Base-by-base conservation (phyloP, 2,888 invertebrate genomes). In the Allacma fusca region DNA sequence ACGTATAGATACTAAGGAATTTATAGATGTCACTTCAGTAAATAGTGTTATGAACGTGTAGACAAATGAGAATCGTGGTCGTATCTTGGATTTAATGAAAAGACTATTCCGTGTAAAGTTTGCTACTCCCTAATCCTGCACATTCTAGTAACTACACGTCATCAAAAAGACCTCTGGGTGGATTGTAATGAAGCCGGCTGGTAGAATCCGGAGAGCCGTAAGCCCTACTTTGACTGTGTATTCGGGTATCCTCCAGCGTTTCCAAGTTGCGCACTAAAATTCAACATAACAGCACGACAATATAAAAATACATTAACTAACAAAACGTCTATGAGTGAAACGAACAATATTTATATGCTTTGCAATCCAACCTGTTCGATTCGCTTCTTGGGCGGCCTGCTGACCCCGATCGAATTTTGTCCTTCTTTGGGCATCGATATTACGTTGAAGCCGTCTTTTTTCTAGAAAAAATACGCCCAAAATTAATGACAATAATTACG, bases 371-470 rank as follows among this genome's bases (percentile, higher is more conserved):
- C 76, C 72, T 21, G 57, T 29, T 70, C 75, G 43, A 43, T 75
- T 75, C n/a, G 77, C 73, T 26, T 77, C 77, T 28, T 73, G 59
- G 23, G 73, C 79, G 12, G 77, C 77, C 24, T 76, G 76, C 50
- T 78, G 78, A 40, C 69, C 59, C 28, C 75, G n/a, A 23, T 71
- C 72, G 26, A 68, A 50, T 44, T 75, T 75, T 26, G 68, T 50
- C 21, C 78, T 26, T 26, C 73, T 40, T 21, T 40, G 70, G 40
- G 77, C 50, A 62, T 82, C 82, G 2, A 71, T 26, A 29, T 79
- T 79, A 59, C 86, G 80, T 50, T 84, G 85, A 2, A 85, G 79
- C 28, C 85, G 81, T 50, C 85, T 82, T 64, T 85, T 85, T 79
- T 85, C 84, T 83, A 59, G 5, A 79, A 77, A 24, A 72, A 13